phyloP scores from a whole-genome alignment of 2,797 vertebrate species.

The Enteromius viviparus region DNA sequence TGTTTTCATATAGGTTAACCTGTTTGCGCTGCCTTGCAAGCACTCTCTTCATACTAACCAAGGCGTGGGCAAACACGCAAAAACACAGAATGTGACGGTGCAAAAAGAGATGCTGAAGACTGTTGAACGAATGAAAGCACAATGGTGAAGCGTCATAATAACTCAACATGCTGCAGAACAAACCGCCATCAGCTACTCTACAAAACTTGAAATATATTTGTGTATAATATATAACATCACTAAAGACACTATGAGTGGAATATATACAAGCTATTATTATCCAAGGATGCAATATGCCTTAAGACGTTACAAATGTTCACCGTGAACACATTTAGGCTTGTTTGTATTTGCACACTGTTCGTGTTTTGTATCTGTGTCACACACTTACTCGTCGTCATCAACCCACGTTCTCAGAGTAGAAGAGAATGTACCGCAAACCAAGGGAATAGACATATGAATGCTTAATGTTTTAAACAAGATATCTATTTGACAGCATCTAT shows the following conservation, averaged over 20 bases:
- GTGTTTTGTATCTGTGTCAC: constrained; percentile 40
- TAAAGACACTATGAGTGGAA: constrained; percentile 60
- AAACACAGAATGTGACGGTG: constrained; percentile 39
- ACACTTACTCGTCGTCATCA: constrained; percentile 16
- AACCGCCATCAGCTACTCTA: constrained; percentile 54
- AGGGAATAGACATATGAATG: constrained; percentile 40
- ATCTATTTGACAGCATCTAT: constrained; percentile 41
- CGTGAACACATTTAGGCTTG: constrained; percentile 57
- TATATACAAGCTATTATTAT: constrained; percentile 68
- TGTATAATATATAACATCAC: constrained; percentile 45
- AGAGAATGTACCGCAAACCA: constrained; percentile 1
- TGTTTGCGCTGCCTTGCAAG: constrained; percentile 10
- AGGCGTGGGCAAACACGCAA: neutral
- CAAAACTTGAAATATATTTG: constrained; percentile 55
- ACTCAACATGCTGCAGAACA: constrained; percentile 53
- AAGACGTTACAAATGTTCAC: constrained; percentile 67
- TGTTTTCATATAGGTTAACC: neutral
- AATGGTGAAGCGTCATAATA: constrained; percentile 47
- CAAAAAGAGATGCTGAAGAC: constrained; percentile 55
- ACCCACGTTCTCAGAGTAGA: constrained; percentile 19
- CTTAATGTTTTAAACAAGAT: constrained; percentile 31
- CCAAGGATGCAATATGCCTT: constrained; percentile 74
- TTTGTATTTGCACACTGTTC: constrained; percentile 42
- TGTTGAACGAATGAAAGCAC: constrained; percentile 59
- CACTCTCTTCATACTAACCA: neutral